These are phyloP conservation scores for pig (Sus scrofa) DNA, from an alignment of 2,113 vertebrate genomes.

Conservation along the genomic window DNA sequence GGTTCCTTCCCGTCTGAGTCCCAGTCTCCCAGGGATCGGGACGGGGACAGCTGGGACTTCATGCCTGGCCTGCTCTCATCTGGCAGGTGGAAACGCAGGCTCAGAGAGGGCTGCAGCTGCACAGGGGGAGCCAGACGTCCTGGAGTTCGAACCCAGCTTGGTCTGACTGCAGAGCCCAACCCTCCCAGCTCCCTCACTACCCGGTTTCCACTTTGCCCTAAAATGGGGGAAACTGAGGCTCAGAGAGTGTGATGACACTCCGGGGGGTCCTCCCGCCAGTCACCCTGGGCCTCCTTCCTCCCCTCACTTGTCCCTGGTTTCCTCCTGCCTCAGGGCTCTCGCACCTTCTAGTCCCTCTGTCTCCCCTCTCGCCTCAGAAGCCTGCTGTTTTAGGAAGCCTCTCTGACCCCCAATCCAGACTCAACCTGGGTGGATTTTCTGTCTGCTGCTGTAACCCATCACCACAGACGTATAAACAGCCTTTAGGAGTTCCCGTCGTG, in stretches of 20 bases:
- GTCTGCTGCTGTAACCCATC: fast-evolving
- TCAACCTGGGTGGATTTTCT: fast-evolving
- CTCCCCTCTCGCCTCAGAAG: neutral
- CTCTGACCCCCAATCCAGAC: neutral
- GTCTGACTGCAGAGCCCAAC: neutral
- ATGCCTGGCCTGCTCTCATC: neutral
- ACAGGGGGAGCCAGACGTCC: neutral
- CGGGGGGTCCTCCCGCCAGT: neutral
- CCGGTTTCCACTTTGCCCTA: too few species aligned
- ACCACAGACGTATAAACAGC: fast-evolving
- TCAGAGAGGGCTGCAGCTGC: neutral
- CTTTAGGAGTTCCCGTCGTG: too few species aligned
- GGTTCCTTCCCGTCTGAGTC: neutral
- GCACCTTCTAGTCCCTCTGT: neutral
- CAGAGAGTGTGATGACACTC: too few species aligned
- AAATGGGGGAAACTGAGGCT: neutral
- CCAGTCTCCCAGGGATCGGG: too few species aligned
- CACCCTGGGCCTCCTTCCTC: neutral
- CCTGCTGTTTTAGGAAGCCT: neutral
- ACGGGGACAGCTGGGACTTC: neutral
- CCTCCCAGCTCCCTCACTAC: neutral
- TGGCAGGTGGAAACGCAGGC: neutral
- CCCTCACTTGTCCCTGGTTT: neutral
- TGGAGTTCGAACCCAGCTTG: neutral
- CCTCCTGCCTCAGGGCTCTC: neutral